phyloP scores from a whole-genome alignment of 2,113 vertebrate species.

The Sarotherodon lohbergeri region DNA sequence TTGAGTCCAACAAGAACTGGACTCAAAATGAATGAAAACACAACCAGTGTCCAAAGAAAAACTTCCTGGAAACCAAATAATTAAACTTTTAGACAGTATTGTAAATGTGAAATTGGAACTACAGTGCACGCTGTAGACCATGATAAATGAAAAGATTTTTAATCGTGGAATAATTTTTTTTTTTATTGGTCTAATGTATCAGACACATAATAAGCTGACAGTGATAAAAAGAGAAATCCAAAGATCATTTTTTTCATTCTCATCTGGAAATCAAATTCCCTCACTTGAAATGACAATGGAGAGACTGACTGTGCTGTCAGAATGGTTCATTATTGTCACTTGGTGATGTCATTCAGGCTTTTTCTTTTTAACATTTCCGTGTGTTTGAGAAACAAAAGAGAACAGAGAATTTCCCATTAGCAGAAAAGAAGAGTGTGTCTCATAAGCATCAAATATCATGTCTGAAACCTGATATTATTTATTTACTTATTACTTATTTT shows the following conservation, averaged over 20 bases:
- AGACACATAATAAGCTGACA: background rate
- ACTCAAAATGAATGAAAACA: no score
- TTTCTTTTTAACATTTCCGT: background rate
- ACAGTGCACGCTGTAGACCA: background rate
- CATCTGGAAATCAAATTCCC: background rate
- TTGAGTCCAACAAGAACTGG: no score
- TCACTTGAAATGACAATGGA: background rate
- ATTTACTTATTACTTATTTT: background rate
- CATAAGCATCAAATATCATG: background rate
- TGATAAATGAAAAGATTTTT: no score
- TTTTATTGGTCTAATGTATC: fast-evolving
- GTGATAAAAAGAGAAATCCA: background rate
- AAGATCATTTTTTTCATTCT: background rate
- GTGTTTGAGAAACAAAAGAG: background rate
- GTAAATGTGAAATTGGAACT: background rate
- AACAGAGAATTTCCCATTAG: background rate
- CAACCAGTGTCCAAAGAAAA: no score
- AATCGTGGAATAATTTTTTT: no score
- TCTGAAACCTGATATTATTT: background rate
- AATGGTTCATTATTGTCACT: background rate
- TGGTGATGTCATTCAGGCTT: background rate
- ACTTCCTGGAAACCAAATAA: background rate
- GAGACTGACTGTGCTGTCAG: fast-evolving
- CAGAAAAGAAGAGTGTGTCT: background rate
- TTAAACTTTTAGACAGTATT: background rate